Evolutionary conservation across 2,113 vertebrate genomes (phyloP).

Genomic region (Plotosus lineatus): DNA sequence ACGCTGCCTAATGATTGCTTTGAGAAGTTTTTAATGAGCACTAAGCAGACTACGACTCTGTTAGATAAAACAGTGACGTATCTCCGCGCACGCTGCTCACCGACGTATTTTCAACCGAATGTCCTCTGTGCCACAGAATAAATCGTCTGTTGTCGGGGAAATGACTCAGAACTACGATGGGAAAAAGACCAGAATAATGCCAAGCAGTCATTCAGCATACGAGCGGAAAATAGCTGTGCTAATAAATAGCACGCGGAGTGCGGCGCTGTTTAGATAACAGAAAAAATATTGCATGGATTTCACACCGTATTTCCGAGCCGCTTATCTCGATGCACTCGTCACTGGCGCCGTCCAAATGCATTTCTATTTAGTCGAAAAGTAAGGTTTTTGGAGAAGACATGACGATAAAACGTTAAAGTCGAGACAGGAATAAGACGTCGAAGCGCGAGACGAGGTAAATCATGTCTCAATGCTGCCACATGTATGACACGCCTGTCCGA

Average conservation of each 20-base stretch:
- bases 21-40: constrained; percentile 48
- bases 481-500: constrained; percentile 60
- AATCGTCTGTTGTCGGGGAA: constrained; percentile 47
- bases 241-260: constrained; percentile 8
- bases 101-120: constrained; percentile 45
- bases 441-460: constrained; percentile 39
- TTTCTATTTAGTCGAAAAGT: constrained; percentile 25
- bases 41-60: constrained; percentile 46
- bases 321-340: constrained; percentile 26
- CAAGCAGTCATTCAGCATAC: constrained; percentile 21
- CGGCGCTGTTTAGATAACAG: neutral
- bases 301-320: too few relatives aligned
- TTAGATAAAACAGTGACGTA: constrained; percentile 47
- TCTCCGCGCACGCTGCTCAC: constrained; percentile 29
- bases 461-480: constrained; percentile 49
- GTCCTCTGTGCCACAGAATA: constrained; percentile 46
- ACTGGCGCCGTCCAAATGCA: neutral
- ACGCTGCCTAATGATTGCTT: constrained; percentile 52
- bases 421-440: constrained; percentile 33
- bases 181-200: neutral
- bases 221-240: constrained; percentile 41
- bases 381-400: constrained; percentile 22
- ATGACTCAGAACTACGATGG: constrained; percentile 49
- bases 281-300: too few relatives aligned
- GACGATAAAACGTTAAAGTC: constrained; percentile 7